Conservation (phyloP, 92 coral and sea anemone species). For the Palythoa heliodiscus region DNA sequence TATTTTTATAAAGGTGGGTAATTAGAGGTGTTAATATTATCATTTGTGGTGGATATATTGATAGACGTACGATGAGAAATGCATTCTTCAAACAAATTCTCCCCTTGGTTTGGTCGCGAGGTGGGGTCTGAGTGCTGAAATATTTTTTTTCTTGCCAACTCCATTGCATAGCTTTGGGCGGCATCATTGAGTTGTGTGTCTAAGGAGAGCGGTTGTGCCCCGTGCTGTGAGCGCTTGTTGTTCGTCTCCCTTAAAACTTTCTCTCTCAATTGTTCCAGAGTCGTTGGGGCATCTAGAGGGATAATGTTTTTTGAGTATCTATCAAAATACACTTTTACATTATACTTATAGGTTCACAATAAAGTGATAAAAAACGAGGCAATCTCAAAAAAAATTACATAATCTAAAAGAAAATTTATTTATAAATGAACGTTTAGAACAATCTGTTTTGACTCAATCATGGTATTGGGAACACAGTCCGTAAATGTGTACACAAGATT, state of each 20-base stretch:
- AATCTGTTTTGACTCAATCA: no score
- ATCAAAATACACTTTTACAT: no score
- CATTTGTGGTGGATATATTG: not conserved
- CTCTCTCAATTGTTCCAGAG: constrained; percentile 29
- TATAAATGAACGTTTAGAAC: no score
- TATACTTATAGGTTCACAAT: no score
- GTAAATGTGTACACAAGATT: no score
- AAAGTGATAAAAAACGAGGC: no score
- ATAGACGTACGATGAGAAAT: constrained; percentile 36
- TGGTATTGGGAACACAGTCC: no score
- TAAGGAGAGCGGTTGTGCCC: constrained; percentile 32
- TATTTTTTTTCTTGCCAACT: constrained; percentile 40
- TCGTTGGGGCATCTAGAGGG: not conserved
- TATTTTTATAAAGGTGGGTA: no score
- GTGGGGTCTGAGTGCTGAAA: constrained; percentile 40
- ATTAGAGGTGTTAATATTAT: no score
- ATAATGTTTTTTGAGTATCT: not conserved
- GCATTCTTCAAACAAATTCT: constrained; percentile 53
- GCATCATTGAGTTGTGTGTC: constrained; percentile 28
- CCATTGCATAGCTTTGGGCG: constrained; percentile 44
- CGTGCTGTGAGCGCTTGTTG: constrained; percentile 43
- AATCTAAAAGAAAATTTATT: no score
- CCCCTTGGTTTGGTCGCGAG: constrained; percentile 50
- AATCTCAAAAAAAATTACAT: no score
- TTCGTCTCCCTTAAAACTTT: constrained; percentile 46